phyloP scores from a whole-genome alignment of 2,113 vertebrate genomes.

The Leptosomus discolor region DNA sequence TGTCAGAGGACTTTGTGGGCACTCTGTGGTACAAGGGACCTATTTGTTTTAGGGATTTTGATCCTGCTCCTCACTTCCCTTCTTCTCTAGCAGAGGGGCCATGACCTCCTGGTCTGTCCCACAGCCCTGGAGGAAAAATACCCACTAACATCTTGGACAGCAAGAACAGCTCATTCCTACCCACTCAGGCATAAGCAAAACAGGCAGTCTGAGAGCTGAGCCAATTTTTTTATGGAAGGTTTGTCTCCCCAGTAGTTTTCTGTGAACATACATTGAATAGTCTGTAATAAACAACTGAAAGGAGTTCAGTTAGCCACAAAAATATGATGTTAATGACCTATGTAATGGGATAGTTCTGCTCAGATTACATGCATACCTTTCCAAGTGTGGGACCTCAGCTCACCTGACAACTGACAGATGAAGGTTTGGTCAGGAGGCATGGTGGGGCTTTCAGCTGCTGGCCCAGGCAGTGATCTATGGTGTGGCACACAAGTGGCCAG shows the following conservation, averaged over 20 bases:
- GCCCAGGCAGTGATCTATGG: fast-evolving
- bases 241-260: background rate
- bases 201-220: background rate
- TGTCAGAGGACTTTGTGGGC: background rate
- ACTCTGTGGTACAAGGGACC: background rate
- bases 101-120: background rate
- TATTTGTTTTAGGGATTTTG: background rate
- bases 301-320: background rate
- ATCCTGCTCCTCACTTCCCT: background rate
- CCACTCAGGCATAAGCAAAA: background rate
- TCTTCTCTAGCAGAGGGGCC: background rate
- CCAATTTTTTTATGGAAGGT: background rate
- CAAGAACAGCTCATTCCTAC: background rate
- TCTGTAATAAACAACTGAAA: background rate
- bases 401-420: background rate
- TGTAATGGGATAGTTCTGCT: background rate
- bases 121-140: background rate
- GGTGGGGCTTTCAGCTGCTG: background rate
- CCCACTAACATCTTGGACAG: background rate
- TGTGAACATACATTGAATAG: background rate
- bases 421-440: background rate
- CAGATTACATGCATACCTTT: background rate
- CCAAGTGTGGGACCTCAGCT: background rate
- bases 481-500: background rate
- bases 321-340: background rate